Percentiles rank a stretch among this genome's conserved stretches.
These are phyloP conservation scores for Tamandua tetradactyla DNA, from an alignment of 2,797 vertebrate genomes.

Conservation along the genomic window DNA sequence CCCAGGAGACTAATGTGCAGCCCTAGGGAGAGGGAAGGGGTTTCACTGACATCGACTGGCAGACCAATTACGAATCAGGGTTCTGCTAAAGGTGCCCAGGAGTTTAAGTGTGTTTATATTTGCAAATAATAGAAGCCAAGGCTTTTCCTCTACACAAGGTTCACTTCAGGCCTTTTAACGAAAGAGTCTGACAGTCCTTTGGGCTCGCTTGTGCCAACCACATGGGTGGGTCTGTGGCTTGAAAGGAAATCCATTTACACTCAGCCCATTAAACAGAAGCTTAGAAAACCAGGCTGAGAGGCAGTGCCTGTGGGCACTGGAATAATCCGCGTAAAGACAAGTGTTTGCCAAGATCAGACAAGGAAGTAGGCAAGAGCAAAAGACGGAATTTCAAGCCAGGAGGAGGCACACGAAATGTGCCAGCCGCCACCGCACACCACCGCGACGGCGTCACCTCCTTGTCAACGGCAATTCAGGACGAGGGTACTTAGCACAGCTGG, in stretches of 20 bases:
- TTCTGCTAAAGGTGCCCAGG: slow-evolving; percentile 9
- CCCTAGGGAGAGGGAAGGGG: not conserved
- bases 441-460: fast-evolving
- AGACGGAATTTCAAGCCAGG: not conserved
- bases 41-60: not conserved
- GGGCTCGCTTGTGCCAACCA: not conserved
- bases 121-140: slow-evolving; percentile 16
- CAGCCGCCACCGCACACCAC: not conserved
- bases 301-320: not conserved
- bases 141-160: slow-evolving; percentile 19
- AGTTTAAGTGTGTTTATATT: slow-evolving; percentile 36
- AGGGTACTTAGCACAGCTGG: fast-evolving
- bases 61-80: not conserved
- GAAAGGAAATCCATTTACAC: slow-evolving; percentile 56
- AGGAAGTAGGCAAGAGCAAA: not conserved
- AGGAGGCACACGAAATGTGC: not conserved
- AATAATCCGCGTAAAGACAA: not conserved
- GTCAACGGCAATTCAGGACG: not conserved
- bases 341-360: not conserved
- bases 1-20: not conserved
- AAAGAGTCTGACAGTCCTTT: slow-evolving; percentile 2
- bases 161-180: slow-evolving; percentile 49
- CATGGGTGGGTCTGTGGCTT: slow-evolving; percentile 34
- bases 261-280: slow-evolving; percentile 32
- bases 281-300: not conserved